A percentile compares a stretch with the other conserved stretches of the same genome.
phyloP scores from a whole-genome alignment of 2,797 vertebrate genomes.

The Varecia variegata region DNA sequence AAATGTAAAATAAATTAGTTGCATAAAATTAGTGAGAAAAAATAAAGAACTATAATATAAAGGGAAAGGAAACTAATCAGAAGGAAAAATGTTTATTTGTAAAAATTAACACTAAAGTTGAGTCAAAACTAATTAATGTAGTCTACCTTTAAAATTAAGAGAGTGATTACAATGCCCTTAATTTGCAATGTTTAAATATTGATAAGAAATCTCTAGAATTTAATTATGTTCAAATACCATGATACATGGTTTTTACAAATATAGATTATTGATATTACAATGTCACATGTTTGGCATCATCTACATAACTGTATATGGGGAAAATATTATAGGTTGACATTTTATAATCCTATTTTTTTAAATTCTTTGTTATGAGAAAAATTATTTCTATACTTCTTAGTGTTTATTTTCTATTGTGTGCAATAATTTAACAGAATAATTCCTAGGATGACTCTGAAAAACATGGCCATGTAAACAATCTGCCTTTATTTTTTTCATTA shows the following conservation, averaged over 20 bases:
- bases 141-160: constrained; percentile 41
- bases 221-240: neutral
- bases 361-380: neutral
- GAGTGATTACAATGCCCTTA: neutral
- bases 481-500: neutral
- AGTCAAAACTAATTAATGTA: neutral
- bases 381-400: neutral
- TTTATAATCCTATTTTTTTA: neutral
- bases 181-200: constrained; percentile 19
- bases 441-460: neutral
- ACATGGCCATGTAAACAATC: neutral
- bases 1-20: constrained; percentile 26
- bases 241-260: neutral
- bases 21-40: neutral
- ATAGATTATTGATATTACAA: neutral
- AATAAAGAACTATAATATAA: neutral
- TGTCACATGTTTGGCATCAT: neutral
- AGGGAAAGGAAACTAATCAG: neutral
- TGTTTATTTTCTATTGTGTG: neutral
- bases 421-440: neutral
- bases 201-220: neutral
- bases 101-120: neutral
- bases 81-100: neutral
- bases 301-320: neutral
- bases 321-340: neutral